phyloP scores from a whole-genome alignment of 1,140 invertebrate genomes.

The Eueides isabella region DNA sequence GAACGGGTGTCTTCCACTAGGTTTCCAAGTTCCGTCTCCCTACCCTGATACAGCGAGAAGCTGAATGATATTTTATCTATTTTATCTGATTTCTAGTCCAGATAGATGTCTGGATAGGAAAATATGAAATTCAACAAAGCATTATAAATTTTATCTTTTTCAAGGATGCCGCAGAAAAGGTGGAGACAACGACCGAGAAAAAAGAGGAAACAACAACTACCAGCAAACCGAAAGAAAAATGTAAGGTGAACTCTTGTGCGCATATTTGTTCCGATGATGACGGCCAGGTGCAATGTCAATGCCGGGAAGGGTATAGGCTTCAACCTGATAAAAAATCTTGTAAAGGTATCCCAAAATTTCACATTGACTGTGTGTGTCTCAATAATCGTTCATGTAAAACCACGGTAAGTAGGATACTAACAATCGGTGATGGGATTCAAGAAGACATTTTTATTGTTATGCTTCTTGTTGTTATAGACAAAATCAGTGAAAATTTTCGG shows the following conservation, averaged over 20 bases:
- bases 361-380: constrained; percentile 19
- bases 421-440: constrained; percentile 12
- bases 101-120: too few relatives aligned
- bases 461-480: too few relatives aligned
- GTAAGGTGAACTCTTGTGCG: constrained; percentile 85
- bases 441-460: not conserved
- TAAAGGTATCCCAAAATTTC: constrained; percentile 61
- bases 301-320: constrained; percentile 86
- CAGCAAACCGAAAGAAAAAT: constrained; percentile 59
- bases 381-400: constrained; percentile 15
- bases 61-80: too few relatives aligned
- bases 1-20: too few relatives aligned
- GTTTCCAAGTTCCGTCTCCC: too few relatives aligned
- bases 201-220: constrained; percentile 40
- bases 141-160: constrained; percentile 6
- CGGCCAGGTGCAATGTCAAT: constrained; percentile 83
- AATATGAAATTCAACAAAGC: not conserved
- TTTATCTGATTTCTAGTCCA: too few relatives aligned
- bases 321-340: constrained; percentile 86
- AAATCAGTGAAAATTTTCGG: too few relatives aligned
- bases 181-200: constrained; percentile 52
- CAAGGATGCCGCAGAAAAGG: constrained; percentile 57
- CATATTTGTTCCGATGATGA: constrained; percentile 85
- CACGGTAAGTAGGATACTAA: constrained; percentile 34
- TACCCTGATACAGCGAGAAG: too few relatives aligned